These are phyloP conservation scores for Pachyseris speciosa DNA, from an alignment of 64 coral and sea anemone species.

Conservation along the genomic window DNA sequence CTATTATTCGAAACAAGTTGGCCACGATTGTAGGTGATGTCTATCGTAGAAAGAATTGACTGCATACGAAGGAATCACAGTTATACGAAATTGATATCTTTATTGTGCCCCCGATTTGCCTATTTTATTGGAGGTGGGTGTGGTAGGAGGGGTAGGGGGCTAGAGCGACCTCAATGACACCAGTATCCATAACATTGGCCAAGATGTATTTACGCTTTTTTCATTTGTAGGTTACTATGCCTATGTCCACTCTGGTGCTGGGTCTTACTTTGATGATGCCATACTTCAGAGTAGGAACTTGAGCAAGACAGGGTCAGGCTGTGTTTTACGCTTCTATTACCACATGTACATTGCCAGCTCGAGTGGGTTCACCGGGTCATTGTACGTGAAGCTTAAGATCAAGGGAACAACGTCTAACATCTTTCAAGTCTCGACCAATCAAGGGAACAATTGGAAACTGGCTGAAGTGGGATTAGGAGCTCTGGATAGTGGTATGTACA, in stretches of 20 bases:
- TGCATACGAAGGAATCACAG: too few relatives aligned
- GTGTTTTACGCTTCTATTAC: slow-evolving; percentile 85
- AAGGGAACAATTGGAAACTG: slow-evolving; percentile 78
- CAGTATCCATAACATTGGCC: too few relatives aligned
- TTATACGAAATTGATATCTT: too few relatives aligned
- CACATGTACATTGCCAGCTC: slow-evolving; percentile 80
- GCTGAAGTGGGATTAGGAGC: slow-evolving; percentile 80
- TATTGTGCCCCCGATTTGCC: too few relatives aligned
- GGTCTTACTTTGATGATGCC: slow-evolving; percentile 75
- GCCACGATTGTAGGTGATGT: too few relatives aligned
- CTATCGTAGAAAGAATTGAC: too few relatives aligned
- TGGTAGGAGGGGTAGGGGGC: too few relatives aligned
- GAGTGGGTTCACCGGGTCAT: neutral
- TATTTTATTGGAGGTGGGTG: too few relatives aligned
- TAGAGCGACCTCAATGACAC: too few relatives aligned
- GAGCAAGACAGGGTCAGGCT: slow-evolving; percentile 77
- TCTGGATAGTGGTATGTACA: slow-evolving; percentile 63
- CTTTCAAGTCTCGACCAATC: slow-evolving; percentile 47
- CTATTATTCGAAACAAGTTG: too few relatives aligned
- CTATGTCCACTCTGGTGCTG: slow-evolving; percentile 89
- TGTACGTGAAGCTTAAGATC: slow-evolving; percentile 72
- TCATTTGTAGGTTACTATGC: slow-evolving; percentile 86
- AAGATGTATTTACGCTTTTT: neutral
- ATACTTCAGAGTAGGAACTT: slow-evolving; percentile 79
- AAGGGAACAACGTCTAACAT: slow-evolving; percentile 74